phyloP scores from a whole-genome alignment of 1,140 invertebrate genomes.

The Proctacanthus coquilletti region DNA sequence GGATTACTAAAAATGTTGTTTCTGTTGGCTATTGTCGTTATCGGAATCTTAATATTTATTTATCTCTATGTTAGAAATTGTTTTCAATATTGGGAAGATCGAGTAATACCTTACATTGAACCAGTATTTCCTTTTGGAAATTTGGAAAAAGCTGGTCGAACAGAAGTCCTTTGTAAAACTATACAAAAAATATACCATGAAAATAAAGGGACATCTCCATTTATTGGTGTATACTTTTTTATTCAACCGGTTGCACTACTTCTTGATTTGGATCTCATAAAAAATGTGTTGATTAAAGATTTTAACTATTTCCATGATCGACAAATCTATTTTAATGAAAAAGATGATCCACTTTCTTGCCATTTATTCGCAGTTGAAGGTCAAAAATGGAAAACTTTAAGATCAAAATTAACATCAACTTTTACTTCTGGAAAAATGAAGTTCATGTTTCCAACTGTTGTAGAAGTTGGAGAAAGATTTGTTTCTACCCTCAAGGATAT shows the following conservation, averaged over 20 bases:
- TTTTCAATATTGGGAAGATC: slow-evolving; percentile 27
- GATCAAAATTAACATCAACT: slow-evolving; percentile 36
- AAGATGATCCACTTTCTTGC: slow-evolving; percentile 32
- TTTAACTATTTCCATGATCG: slow-evolving; percentile 37
- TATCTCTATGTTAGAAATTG: slow-evolving; percentile 6
- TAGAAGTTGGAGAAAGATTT: slow-evolving; percentile 23
- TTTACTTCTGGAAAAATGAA: slow-evolving; percentile 44
- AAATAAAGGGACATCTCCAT: slow-evolving; percentile 19
- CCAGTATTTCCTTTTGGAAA: slow-evolving; percentile 25
- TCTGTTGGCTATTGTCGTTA: too few species aligned
- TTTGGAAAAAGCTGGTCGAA: slow-evolving; percentile 12
- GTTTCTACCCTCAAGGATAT: slow-evolving; percentile 16
- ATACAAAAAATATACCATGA: slow-evolving; percentile 19
- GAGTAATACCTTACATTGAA: slow-evolving; percentile 25
- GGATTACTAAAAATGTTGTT: too few species aligned
- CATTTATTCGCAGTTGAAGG: slow-evolving; percentile 32
- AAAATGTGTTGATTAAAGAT: slow-evolving; percentile 41
- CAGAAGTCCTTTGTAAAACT: slow-evolving; percentile 10
- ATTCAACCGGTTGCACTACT: slow-evolving; percentile 12
- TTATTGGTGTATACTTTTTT: slow-evolving; percentile 19
- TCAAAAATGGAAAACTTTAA: slow-evolving; percentile 37
- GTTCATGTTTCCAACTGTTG: slow-evolving; percentile 32
- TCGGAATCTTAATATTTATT: neutral
- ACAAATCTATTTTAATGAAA: slow-evolving; percentile 29
- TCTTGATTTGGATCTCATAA: slow-evolving; percentile 40